These are phyloP conservation scores for Sebastiscus tertius DNA, from an alignment of 2,797 vertebrate species.

Conservation along the genomic window DNA sequence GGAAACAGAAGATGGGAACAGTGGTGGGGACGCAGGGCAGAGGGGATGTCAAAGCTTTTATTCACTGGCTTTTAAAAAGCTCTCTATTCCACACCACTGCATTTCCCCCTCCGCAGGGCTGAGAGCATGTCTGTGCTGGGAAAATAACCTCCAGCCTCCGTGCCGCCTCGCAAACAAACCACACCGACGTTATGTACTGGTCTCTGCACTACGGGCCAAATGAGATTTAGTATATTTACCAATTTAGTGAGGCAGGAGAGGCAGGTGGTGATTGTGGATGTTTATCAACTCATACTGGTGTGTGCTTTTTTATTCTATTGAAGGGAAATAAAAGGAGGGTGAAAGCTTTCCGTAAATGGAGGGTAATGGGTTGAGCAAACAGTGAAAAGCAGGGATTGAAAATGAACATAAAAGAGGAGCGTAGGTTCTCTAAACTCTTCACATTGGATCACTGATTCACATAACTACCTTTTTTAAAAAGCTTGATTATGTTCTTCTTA, in stretches of 20 bases:
- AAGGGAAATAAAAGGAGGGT: neutral
- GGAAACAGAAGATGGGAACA: constrained; percentile 48
- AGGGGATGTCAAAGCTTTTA: constrained; percentile 84
- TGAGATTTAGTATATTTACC: neutral
- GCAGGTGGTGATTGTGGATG: neutral
- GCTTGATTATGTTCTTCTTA: constrained; percentile 47
- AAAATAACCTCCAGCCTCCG: constrained; percentile 57
- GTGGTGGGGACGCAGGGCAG: constrained; percentile 58
- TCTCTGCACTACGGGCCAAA: constrained; percentile 23
- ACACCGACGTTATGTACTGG: constrained; percentile 4
- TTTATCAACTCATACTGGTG: neutral
- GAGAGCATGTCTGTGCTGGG: constrained; percentile 44
- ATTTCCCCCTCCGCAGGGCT: constrained; percentile 36
- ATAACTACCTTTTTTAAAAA: constrained; percentile 37
- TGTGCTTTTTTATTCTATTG: constrained; percentile 16
- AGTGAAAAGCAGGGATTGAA: neutral
- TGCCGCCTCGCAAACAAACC: constrained; percentile 40
- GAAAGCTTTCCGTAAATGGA: neutral
- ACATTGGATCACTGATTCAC: neutral
- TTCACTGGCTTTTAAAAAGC: constrained; percentile 81
- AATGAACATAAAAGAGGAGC: neutral
- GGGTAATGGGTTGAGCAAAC: neutral
- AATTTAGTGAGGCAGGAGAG: neutral
- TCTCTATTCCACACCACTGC: constrained; percentile 61
- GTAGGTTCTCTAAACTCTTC: neutral